A percentile compares a stretch with the other conserved stretches of the same genome.
These are phyloP conservation scores for Procavia capensis DNA, from an alignment of 2,113 vertebrate species.

Conservation along the genomic window DNA sequence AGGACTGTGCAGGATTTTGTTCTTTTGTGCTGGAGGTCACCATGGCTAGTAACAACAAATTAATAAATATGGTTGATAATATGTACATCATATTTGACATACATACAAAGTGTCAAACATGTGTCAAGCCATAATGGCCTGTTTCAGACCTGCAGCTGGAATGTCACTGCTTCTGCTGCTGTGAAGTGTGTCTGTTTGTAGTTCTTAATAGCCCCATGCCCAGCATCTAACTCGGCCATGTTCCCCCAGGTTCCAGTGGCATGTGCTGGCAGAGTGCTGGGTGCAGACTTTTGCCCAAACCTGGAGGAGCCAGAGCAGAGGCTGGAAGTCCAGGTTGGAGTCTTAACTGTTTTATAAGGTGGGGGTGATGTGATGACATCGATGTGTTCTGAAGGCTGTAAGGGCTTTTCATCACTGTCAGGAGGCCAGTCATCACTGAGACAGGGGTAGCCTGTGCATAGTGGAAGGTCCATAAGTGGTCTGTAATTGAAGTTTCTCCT, in stretches of 20 bases:
- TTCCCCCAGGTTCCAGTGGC: slow-evolving; percentile 81
- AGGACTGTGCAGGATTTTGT: neutral
- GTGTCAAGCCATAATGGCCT: neutral
- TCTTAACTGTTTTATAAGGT: slow-evolving; percentile 78
- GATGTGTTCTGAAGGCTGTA: neutral
- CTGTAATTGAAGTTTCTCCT: neutral
- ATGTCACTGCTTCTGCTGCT: neutral
- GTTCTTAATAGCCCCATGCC: slow-evolving; percentile 42
- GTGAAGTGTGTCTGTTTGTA: neutral
- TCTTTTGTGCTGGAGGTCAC: neutral
- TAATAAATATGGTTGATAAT: neutral
- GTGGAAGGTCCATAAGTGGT: neutral
- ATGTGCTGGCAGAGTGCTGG: slow-evolving; percentile 81
- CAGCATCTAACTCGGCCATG: slow-evolving; percentile 75
- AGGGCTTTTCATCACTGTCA: neutral
- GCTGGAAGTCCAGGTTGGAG: slow-evolving; percentile 83
- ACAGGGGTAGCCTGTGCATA: neutral
- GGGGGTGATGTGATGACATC: slow-evolving; percentile 62
- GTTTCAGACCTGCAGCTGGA: neutral
- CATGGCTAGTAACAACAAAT: neutral
- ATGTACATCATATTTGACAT: neutral
- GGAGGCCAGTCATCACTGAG: neutral
- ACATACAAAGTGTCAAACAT: neutral
- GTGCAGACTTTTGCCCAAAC: slow-evolving; percentile 81
- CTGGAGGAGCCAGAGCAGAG: slow-evolving; percentile 83